Evolutionary conservation across 2,113 vertebrate species (phyloP), one percentile per base, ranked within the genome.

Genomic region (Eurypyga helias): DNA sequence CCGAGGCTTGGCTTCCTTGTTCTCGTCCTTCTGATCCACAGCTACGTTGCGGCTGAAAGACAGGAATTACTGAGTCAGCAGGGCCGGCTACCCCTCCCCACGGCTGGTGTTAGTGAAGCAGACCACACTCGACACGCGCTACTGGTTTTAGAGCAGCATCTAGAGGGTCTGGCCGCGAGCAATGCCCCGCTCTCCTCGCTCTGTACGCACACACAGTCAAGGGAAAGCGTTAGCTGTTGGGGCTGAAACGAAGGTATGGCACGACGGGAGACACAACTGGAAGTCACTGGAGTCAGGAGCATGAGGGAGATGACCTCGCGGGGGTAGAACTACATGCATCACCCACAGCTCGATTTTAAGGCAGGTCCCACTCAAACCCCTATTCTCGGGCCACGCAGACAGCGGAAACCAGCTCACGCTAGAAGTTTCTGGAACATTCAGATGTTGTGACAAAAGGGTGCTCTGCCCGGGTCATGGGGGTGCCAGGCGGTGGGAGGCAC

Each of bases 11-110:
- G 99, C 96, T 96, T 99, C 99, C 97, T 99, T 99, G 98, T 98
- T 99, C 96, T 99, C 99, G 3, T 99, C 99, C 98, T 99, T 99
- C 95, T 99, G 99, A 98, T 99, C 99, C 91, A 99, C 99, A 96
- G 99, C 98, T 96, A 99, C 99, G 96, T 99, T 99, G 98, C 99
- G 99, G 98, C 99, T 99, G 98, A 96, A 96, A 98, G 84, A 96
- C 92, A 96, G 97, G 51, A 62, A 78, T 90, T 83, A 16, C 0
- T 4, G 43, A 67, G 38, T 86, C n/a, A 93, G 87, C 12, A 34
- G 70, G 45, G 87, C 60, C 89, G 72, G 29, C n/a, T 52, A 15
- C 26, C 65, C 65, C 48, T 45, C 66, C 62, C 67, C 21, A 3
- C 1, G 2, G 24, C 21, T 33, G 65, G 16, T 11, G 45, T 93